Conservation (phyloP, 2,888 invertebrate genomes). For the Drosophila barbarae region DNA sequence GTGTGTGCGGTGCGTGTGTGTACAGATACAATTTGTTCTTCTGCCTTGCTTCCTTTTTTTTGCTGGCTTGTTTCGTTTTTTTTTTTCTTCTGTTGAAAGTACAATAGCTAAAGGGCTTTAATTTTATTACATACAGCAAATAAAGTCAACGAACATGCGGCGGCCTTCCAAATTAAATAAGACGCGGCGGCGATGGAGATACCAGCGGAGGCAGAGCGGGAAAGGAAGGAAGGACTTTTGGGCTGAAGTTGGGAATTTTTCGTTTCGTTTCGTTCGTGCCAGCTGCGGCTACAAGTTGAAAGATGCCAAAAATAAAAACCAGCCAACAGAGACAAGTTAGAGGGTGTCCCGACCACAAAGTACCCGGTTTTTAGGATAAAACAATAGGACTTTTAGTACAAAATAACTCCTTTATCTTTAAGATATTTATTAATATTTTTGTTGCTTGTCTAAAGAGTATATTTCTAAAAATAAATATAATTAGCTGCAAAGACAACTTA, state of each 20-base stretch:
- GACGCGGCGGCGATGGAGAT: conserved; percentile 35
- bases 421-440: background rate
- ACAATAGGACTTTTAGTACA: background rate
- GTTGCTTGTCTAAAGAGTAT: background rate
- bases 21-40: conserved; percentile 59
- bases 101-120: conserved; percentile 75
- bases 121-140: conserved; percentile 74
- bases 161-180: conserved; percentile 64
- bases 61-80: too few relatives aligned
- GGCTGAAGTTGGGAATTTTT: conserved; percentile 47
- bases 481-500: background rate
- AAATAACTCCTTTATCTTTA: background rate
- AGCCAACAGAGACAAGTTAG: conserved; percentile 9
- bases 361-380: background rate
- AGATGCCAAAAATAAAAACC: conserved; percentile 46
- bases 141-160: conserved; percentile 73
- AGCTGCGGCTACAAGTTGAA: conserved; percentile 69
- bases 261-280: conserved; percentile 43
- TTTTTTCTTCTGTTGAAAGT: conserved; percentile 43
- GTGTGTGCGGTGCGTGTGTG: conserved; percentile 13
- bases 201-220: background rate
- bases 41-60: conserved; percentile 28
- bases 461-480: background rate
- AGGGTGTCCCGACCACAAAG: background rate
- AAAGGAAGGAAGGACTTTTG: background rate